Base-by-base conservation (phyloP, 2,888 invertebrate species). In the Philonicus albiceps region DNA sequence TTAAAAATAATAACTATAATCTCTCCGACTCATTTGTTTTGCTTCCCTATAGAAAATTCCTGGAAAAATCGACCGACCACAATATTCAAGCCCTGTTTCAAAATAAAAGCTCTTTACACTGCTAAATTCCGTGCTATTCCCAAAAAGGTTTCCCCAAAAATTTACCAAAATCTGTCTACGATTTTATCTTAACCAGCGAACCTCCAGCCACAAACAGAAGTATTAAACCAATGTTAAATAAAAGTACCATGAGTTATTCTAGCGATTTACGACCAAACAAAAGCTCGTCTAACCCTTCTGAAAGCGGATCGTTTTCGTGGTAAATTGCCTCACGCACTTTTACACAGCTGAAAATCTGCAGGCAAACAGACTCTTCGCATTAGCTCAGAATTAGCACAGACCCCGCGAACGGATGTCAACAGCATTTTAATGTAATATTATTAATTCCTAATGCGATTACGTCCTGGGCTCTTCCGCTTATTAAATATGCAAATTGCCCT, bases 401-500 rank as follows among this genome's bases (percentile, higher is more conserved):
- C 22, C 8, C 64, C 64, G 22, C 64, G 11, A 64, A 22, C 64
- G 64, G 22, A 74, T 74, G 74, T 74, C 74, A 74, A 74, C 74
- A 74, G 74, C 34, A 31, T 74, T 74, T 74, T 74, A 74, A 74
- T 74, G 74, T 34, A 74, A 74, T 74, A 19, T 74, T 74, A 74
- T 74, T 74, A 74, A 74, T 74, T 74, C 74, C 34, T 74, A 74
- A 74, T 74, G 74, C 74, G 34, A 74, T 74, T 74, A 74, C 31
- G 74, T 34, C 34, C 31, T n/a, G 31, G 34, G 34, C 34, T 74
- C n/a, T 34, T 31, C 31, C 74, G 74, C 74, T 34, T 74, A 74
- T 74, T 74, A 74, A 74, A 34, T 74, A 74, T 74, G 74, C 31
- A 74, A 74, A 74, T 74, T 74, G 34, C 64, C 74, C 74, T 74